These are phyloP conservation scores for Rhagoletis pomonella DNA, from an alignment of 1,140 invertebrate genomes.

Conservation along the genomic window DNA sequence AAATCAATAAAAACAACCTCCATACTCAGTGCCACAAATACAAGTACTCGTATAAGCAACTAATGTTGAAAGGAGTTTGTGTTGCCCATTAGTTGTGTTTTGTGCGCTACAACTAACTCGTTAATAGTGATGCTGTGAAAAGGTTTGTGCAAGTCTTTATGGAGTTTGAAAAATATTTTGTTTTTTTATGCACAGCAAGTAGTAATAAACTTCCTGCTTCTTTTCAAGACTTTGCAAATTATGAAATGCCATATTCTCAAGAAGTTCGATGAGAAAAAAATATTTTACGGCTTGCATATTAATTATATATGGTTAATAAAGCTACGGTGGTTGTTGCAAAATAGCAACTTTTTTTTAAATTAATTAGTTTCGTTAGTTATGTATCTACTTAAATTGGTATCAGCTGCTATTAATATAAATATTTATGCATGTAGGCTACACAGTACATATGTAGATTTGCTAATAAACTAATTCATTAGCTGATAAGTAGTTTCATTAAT, in stretches of 20 bases:
- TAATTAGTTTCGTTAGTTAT: too few relatives aligned
- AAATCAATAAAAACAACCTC: slow-evolving; percentile 21
- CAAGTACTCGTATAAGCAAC: background rate
- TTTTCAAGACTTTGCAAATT: slow-evolving; percentile 39
- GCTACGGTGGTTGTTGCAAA: too few relatives aligned
- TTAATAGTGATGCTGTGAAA: slow-evolving; percentile 34
- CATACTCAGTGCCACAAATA: background rate
- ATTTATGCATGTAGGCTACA: too few relatives aligned
- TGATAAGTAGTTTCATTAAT: too few relatives aligned
- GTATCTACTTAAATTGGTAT: too few relatives aligned
- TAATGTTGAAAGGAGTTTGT: slow-evolving; percentile 28
- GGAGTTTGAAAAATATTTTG: background rate
- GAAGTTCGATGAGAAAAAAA: background rate
- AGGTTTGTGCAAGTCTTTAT: background rate
- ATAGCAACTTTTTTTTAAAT: too few relatives aligned
- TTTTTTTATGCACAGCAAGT: slow-evolving; percentile 46
- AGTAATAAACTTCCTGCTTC: slow-evolving; percentile 42
- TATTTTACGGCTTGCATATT: background rate
- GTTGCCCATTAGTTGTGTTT: slow-evolving; percentile 30
- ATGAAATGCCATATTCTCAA: background rate
- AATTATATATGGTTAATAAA: background rate
- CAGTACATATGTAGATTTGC: too few relatives aligned
- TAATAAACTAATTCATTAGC: too few relatives aligned
- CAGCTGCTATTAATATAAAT: too few relatives aligned
- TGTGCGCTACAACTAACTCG: slow-evolving; percentile 15